phyloP scores from a whole-genome alignment of 2,888 invertebrate genomes.

The Drosophila barbarae region DNA sequence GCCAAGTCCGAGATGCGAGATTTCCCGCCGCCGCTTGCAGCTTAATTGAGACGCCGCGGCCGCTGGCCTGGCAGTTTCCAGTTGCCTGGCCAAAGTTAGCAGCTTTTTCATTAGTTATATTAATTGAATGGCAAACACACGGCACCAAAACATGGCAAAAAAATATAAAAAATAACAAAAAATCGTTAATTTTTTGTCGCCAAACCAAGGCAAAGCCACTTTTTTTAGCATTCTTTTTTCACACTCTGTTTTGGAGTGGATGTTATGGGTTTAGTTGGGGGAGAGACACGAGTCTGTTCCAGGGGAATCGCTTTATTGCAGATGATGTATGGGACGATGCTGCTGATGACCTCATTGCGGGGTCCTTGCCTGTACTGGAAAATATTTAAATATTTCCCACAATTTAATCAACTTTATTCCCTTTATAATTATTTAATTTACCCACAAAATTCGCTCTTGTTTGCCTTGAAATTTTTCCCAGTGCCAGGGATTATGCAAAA shows the following conservation, averaged over 20 bases:
- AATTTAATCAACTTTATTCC: accelerated
- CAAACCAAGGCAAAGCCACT: conserved; percentile 31
- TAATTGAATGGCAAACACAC: conserved; percentile 63
- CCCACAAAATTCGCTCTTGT: accelerated
- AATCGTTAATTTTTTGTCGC: conserved; percentile 46
- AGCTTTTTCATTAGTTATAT: conserved; percentile 71
- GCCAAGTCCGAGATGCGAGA: conserved; percentile 26
- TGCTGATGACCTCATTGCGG: conserved; percentile 68
- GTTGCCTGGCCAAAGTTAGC: conserved; percentile 57
- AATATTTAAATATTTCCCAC: conserved; percentile 3
- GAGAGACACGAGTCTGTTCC: conserved; percentile 10
- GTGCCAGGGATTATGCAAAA: conserved; percentile 38
- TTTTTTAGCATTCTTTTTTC: conserved; percentile 46
- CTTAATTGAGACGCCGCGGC: conserved; percentile 60
- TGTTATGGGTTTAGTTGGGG: conserved; percentile 20
- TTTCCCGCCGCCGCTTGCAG: conserved; percentile 16
- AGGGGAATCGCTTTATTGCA: conserved; percentile 34
- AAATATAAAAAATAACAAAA: conserved; percentile 1
- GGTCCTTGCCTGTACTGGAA: conserved; percentile 34
- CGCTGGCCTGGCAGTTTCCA: conserved; percentile 33
- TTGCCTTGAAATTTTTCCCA: neutral
- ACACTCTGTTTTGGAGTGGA: conserved; percentile 32
- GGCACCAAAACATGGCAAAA: conserved; percentile 11
- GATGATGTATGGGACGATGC: conserved; percentile 65
- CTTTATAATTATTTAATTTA: neutral